Conservation (phyloP, 1,140 invertebrate species). For the Anagrus nilaparvatae region DNA sequence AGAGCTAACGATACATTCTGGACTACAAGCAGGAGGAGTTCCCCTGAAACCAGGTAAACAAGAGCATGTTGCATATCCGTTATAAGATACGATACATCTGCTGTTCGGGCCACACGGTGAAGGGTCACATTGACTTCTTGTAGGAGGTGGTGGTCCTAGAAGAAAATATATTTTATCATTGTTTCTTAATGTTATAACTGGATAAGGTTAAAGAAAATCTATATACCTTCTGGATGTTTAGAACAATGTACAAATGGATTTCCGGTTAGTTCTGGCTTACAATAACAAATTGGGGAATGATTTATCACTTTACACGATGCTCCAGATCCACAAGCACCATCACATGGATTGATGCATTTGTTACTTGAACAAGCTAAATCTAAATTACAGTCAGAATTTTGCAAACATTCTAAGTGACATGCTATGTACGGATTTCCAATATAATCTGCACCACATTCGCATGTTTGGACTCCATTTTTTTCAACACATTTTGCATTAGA, state of each 20-base stretch:
- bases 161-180: slow-evolving; percentile 4
- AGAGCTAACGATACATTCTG: slow-evolving; percentile 69
- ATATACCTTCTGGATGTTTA: slow-evolving; percentile 23
- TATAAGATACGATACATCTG: slow-evolving; percentile 57
- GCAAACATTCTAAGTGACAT: slow-evolving; percentile 67
- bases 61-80: slow-evolving; percentile 66
- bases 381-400: slow-evolving; percentile 63
- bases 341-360: slow-evolving; percentile 70
- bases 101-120: slow-evolving; percentile 72
- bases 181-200: slow-evolving; percentile 10
- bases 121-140: slow-evolving; percentile 44
- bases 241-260: slow-evolving; percentile 72
- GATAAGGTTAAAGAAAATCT: slow-evolving; percentile 7
- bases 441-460: slow-evolving; percentile 55
- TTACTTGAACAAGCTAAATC: slow-evolving; percentile 65
- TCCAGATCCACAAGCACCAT: slow-evolving; percentile 62
- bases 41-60: slow-evolving; percentile 71
- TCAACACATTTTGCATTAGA: slow-evolving; percentile 63
- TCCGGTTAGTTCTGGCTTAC: slow-evolving; percentile 57
- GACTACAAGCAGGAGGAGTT: slow-evolving; percentile 66
- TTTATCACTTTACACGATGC: slow-evolving; percentile 66
- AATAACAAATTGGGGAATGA: slow-evolving; percentile 70
- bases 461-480: slow-evolving; percentile 47
- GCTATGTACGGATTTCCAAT: slow-evolving; percentile 64
- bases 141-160: slow-evolving; percentile 8